Evolutionary conservation across 2,113 vertebrate species (phyloP).

Genomic region (Enhydra lutris): DNA sequence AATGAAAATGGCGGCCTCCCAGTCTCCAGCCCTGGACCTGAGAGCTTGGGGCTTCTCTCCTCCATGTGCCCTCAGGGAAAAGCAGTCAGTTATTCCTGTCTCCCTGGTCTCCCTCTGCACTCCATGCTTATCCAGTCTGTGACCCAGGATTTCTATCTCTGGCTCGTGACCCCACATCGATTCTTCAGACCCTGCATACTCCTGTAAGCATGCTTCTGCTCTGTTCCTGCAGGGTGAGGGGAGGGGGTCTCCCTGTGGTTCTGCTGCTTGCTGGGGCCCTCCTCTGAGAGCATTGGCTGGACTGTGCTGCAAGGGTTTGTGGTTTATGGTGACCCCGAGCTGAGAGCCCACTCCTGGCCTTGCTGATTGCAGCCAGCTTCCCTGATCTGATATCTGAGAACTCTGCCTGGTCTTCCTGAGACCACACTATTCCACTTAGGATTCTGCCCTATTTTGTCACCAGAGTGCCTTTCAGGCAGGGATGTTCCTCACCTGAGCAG

Average conservation of each 20-base stretch:
- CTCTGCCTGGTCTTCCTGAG: neutral
- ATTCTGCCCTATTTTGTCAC: neutral
- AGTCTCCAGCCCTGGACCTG: too few species aligned
- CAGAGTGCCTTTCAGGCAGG: neutral
- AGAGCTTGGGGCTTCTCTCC: too few species aligned
- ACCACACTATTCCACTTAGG: neutral
- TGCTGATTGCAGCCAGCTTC: too few species aligned
- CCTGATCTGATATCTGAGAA: neutral
- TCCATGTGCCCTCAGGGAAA: neutral
- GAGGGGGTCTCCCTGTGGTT: neutral
- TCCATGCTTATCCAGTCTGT: neutral
- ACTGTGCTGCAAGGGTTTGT: neutral
- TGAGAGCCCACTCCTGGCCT: neutral
- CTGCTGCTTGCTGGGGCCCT: neutral
- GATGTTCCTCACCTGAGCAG: neutral
- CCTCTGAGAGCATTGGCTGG: too few species aligned
- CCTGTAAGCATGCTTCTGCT: neutral
- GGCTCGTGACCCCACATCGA: neutral
- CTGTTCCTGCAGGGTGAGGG: too few species aligned
- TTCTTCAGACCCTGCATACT: neutral
- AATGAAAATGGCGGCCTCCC: too few species aligned
- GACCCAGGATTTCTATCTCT: neutral
- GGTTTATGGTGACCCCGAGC: neutral
- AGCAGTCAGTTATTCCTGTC: neutral
- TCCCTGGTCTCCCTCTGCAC: neutral